These are phyloP conservation scores for Labroides dimidiatus DNA, from an alignment of 2,797 vertebrate species.

Conservation along the genomic window DNA sequence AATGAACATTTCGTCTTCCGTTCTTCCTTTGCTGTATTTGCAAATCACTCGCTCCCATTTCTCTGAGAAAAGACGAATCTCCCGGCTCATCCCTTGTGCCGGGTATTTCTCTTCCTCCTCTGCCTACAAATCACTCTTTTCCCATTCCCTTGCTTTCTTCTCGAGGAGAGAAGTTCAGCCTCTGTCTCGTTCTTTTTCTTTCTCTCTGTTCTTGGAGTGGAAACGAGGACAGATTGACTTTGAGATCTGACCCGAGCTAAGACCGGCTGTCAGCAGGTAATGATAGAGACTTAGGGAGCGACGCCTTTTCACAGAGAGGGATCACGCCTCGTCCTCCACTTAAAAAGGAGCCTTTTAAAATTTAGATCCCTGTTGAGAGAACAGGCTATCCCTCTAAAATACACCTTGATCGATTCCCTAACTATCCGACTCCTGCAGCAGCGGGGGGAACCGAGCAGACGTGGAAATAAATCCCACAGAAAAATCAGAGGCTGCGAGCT, in stretches of 20 bases:
- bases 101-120: conserved; percentile 21
- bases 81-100: conserved; percentile 11
- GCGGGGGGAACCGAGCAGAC: conserved; percentile 31
- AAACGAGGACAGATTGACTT: conserved; percentile 71
- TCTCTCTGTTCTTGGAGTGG: conserved; percentile 45
- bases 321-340: conserved; percentile 66
- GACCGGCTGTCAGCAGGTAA: conserved; percentile 73
- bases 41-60: conserved; percentile 15
- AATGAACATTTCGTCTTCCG: conserved; percentile 22
- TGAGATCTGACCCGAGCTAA: conserved; percentile 69
- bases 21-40: conserved; percentile 10
- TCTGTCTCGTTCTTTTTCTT: conserved; percentile 15
- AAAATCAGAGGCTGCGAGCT: conserved; percentile 17
- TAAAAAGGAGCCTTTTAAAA: conserved; percentile 75
- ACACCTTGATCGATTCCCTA: conserved; percentile 66
- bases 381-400: conserved; percentile 60
- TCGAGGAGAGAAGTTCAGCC: conserved; percentile 27
- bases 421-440: conserved; percentile 46
- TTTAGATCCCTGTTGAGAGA: conserved; percentile 71
- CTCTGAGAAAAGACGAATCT: conserved; percentile 22
- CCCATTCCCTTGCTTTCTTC: conserved; percentile 10
- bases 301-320: conserved; percentile 66
- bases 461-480: conserved; percentile 47
- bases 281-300: conserved; percentile 71
- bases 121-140: conserved; percentile 36